Base-by-base conservation (phyloP, 2,113 vertebrate genomes). In the Turnix velox region DNA sequence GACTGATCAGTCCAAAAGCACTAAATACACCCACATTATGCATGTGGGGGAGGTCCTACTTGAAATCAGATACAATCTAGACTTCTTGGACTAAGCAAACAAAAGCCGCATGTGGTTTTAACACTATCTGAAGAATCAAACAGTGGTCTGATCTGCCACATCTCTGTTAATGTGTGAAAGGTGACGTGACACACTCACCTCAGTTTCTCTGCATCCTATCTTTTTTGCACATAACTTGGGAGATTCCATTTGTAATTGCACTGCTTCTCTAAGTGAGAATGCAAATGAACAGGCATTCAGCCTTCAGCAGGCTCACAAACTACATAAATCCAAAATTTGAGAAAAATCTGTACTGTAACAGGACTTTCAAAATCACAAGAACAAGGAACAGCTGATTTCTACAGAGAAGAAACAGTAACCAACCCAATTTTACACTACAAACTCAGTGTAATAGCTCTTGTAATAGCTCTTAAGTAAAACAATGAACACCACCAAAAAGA, bases 181-280 rank as follows among this genome's bases (percentile, higher is more conserved):
- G 46, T 0, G 0, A 51, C 2, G n/a, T 2, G 28, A 25, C 2
- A 31, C 0, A 6, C 28, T 61, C 27, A 69, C 27, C 22, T 59
- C 19, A 28, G 37, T 14, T 72, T 54, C 37, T 75, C 24, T 28
- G 7, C 9, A 75, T n/a, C 31, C 43, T 33, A 81, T 57, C 42
- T 27, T 13, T 10, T 86, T 7, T 22, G 19, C 30, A 86, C 13
- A 27, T n/a, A 28, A 31, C 52, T 20, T 22, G 18, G 13, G 8
- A 74, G 28, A 61, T 43, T 40, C 2, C 37, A 17, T 75, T 72
- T 31, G 2, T 27, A 69, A 66, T n/a, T 39, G 14, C 15, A 33
- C 16, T 61, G 12, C 35, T 69, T 45, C 72, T 45, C 18, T 15
- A 40, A 57, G 25, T 4, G 4, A 69, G 55, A 66, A 23, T 0